Conservation (phyloP, 30 jellyfish, hydroid and myxozoan species). For the Rhopilema esculentum region DNA sequence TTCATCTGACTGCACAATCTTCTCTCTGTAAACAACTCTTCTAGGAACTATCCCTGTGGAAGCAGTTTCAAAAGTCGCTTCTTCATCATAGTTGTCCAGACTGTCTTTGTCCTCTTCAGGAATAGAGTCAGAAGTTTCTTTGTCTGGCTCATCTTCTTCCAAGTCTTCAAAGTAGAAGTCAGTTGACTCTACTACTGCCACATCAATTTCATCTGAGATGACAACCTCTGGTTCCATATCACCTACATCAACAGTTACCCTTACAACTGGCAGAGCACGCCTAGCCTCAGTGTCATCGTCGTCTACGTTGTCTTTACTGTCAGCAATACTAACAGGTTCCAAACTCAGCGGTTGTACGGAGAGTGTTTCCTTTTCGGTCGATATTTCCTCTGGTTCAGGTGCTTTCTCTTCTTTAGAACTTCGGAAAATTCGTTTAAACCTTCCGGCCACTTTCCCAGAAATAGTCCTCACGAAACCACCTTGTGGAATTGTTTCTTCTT, state of each 20-base stretch:
- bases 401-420: background rate
- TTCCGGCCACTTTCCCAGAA: background rate
- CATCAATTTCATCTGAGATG: background rate
- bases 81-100: background rate
- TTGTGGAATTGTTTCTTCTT: background rate
- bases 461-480: background rate
- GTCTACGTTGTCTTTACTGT: background rate
- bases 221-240: background rate
- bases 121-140: background rate
- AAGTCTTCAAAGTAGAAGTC: background rate
- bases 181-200: slow-evolving; percentile 20
- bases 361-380: background rate
- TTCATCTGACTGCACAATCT: background rate
- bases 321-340: background rate
- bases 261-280: background rate
- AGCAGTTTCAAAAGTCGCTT: background rate
- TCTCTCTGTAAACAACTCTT: slow-evolving; percentile 18
- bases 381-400: background rate
- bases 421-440: background rate
- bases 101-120: background rate
- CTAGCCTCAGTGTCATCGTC: background rate
- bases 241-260: background rate
- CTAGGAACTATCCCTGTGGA: slow-evolving; percentile 13
- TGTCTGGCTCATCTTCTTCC: slow-evolving; percentile 8
- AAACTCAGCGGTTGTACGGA: background rate